Conservation (phyloP, 2,888 invertebrate species). For the Cataglyphis cursor region DNA sequence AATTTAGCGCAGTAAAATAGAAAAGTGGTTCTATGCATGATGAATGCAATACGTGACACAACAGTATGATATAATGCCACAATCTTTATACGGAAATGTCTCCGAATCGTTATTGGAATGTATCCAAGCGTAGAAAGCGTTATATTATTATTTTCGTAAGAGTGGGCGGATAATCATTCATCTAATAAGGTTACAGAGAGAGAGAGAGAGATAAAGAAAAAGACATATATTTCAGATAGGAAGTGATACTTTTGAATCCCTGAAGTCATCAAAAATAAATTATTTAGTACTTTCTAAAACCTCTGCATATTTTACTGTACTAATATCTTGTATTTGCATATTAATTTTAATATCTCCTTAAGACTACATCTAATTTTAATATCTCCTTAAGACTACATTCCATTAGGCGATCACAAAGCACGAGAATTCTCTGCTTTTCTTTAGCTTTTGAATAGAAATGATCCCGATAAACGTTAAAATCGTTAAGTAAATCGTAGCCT, state of each 20-base stretch:
- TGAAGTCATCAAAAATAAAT: not conserved
- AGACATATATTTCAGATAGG: not conserved
- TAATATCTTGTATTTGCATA: not conserved
- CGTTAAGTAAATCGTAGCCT: too few relatives aligned
- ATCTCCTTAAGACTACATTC: not conserved
- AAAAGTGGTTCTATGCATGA: not conserved
- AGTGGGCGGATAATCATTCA: not conserved
- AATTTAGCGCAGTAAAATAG: not conserved
- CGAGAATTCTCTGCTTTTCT: too few relatives aligned
- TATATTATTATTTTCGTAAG: constrained; percentile 28
- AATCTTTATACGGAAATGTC: not conserved
- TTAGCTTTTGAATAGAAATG: too few relatives aligned
- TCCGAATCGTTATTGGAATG: not conserved
- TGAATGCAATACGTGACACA: not conserved
- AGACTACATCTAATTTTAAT: constrained; percentile 1
- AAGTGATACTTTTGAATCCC: not conserved
- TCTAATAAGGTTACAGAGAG: not conserved
- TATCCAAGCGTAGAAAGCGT: not conserved
- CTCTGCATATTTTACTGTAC: not conserved
- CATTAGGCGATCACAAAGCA: too few relatives aligned
- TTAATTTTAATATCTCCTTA: not conserved
- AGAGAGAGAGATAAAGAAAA: not conserved
- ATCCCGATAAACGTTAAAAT: too few relatives aligned
- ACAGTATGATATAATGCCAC: not conserved
- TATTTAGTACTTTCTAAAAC: not conserved